Base-by-base conservation (phyloP, 2,113 vertebrate species). In the Bos indicus region DNA sequence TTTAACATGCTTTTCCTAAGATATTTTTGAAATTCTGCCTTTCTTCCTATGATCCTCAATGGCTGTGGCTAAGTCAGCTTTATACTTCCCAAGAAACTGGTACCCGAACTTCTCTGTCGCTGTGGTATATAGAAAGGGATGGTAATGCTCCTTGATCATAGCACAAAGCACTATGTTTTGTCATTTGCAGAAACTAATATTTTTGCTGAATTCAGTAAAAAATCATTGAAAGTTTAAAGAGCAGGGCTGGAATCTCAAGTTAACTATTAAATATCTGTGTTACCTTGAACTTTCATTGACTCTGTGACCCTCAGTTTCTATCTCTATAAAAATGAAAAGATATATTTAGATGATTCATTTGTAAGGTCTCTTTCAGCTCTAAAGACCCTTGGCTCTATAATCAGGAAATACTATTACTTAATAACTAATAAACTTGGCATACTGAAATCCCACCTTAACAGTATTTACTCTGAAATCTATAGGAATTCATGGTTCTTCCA, bases 171-270 rank as follows among this genome's bases (percentile, higher is more conserved):
- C 9, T 43, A 0, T 30, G 23, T 36, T 85, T 71, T 92, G 14
- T 85, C 28, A 77, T 85, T 14, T 88, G 15, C 23, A 95, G 52
- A 90, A 86, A 62, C 16, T 25, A 59, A 26, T 57, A n/a, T 19
- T 90, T 83, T 92, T 86, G 15, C 33, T 94, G 21, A 71, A 62
- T 21, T 67, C 52, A n/a, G 74, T 94, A 36, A 94, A 81, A 88
- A 80, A 71, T 43, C 78, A 77, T 33, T 33, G 15, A 33, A 64
- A 83, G 21, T 67, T 78, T 85, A 56, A 95, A 90, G 16, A 60
- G 52, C 46, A 87, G 0, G 6, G 10, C 60, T 91, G 8, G 8
- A 59, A 33, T 40, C 33, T 51, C 23, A 64, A 80, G n/a, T 60
- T 83, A 43, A 91, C 51, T 81, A 5, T 48, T 83, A 90, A 88